Conservation (phyloP, 2,888 invertebrate species). For the Iselma pallidipennis region DNA sequence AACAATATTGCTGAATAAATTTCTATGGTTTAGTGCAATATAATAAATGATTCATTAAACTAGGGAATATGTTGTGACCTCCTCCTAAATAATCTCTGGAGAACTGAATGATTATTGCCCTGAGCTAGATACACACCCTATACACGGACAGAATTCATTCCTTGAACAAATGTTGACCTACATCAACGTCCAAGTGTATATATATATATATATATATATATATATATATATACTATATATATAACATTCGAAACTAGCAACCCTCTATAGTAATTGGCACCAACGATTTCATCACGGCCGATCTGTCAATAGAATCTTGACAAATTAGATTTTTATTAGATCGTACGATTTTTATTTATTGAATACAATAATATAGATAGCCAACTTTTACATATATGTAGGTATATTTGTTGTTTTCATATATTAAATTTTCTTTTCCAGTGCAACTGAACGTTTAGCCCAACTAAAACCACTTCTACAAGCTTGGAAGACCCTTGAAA, state of each 20-base stretch:
- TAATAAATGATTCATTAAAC: constrained; percentile 29
- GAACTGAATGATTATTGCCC: constrained; percentile 28
- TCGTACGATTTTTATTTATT: background rate
- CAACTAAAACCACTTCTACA: constrained; percentile 72
- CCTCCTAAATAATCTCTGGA: constrained; percentile 28
- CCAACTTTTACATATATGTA: background rate
- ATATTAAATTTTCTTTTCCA: constrained; percentile 51
- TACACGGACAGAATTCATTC: constrained; percentile 33
- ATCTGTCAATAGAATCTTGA: constrained; percentile 9
- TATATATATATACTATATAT: background rate
- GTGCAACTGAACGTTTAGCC: constrained; percentile 73
- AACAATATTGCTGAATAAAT: constrained; percentile 8
- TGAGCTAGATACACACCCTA: constrained; percentile 21
- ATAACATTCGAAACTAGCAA: constrained; percentile 21
- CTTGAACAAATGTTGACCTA: constrained; percentile 41
- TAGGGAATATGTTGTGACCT: constrained; percentile 27
- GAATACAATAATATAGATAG: background rate
- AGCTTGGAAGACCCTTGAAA: constrained; percentile 77
- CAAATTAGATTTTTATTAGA: constrained; percentile 1
- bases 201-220: background rate
- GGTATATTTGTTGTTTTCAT: constrained; percentile 1
- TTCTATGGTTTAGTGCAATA: constrained; percentile 11
- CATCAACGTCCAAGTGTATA: constrained; percentile 21
- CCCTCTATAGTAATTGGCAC: constrained; percentile 21
- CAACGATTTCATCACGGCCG: constrained; percentile 21